These are phyloP conservation scores for Damaliscus lunatus DNA, from an alignment of 2,113 vertebrate species.

Conservation along the genomic window DNA sequence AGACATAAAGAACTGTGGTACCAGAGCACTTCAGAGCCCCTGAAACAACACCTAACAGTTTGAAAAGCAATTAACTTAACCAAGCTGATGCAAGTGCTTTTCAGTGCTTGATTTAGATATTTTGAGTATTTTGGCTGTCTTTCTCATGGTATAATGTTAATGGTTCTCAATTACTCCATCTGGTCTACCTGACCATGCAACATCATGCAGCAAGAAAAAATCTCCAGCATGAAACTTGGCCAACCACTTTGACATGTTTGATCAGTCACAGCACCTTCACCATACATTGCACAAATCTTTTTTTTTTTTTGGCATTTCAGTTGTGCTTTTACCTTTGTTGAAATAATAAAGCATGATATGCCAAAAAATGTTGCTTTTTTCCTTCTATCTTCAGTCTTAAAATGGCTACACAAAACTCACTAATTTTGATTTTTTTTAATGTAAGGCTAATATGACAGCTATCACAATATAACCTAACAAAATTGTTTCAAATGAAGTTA, in stretches of 20 bases:
- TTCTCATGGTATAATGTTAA: neutral
- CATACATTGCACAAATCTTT: neutral
- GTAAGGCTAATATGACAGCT: neutral
- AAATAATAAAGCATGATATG: neutral
- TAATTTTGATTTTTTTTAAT: neutral
- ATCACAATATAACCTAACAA: neutral
- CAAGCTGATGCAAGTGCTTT: neutral
- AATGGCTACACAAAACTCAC: neutral
- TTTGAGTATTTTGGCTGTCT: neutral
- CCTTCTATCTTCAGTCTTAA: neutral
- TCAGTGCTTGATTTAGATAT: neutral
- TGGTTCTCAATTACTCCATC: neutral
- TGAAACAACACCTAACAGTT: neutral
- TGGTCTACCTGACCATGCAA: neutral
- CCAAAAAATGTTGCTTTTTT: neutral
- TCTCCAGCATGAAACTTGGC: neutral
- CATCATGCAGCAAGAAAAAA: neutral
- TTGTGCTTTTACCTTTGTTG: neutral
- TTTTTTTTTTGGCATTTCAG: neutral
- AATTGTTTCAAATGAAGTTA: neutral
- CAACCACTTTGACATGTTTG: neutral
- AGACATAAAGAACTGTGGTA: neutral
- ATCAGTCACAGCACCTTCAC: neutral
- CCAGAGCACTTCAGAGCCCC: neutral
- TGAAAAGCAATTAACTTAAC: neutral